Base-by-base conservation (phyloP, 1,140 invertebrate species). In the Acromyrmex echinatior region DNA sequence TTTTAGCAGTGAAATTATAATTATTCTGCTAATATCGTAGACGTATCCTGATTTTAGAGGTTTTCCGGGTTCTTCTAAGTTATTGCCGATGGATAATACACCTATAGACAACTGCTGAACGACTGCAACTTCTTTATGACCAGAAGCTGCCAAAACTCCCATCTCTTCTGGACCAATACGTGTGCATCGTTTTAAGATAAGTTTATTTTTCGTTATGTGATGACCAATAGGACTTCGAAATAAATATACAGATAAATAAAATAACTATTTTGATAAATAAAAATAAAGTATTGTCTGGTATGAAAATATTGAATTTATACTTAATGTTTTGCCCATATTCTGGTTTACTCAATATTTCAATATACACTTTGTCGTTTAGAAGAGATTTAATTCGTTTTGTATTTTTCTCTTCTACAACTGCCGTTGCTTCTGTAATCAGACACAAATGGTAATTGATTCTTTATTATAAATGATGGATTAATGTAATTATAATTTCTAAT, bases 391-490 rank as follows among this genome's bases (percentile, higher is more conserved):
- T 9, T 31, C 53, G 4, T n/a, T 73, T 95, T 0, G 98, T 99
- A 92, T 99, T 98, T 96, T 99, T 98, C 1, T 99, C 97, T 96
- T 98, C 96, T n/a, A 97, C 95, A 39, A 97, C 93, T 31, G 94
- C 94, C 35, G 92, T 94, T 35, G 96, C 93, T 76, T 92, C 93
- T 94, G 77, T 10, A 88, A 88, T 80, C 18, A 3, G 1, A 31
- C 12, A 51, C 16, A 16, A 68, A 63, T 31, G 53, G 56, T 12
- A 56, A 2, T 71, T 58, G 71, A 80, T 51, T 49, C 10, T 16
- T 51, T 60, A 21, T 1, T 39, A 3, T 53, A 56, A 21, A 70
- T 10, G 28, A 25, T 45, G 9, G 0, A 31, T 28, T 0, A 49
- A 28, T 71, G 6, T 45, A 56, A 39, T 21, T 45, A 45, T 45